phyloP scores from a whole-genome alignment of 2,797 vertebrate genomes.

The Netta rufina region DNA sequence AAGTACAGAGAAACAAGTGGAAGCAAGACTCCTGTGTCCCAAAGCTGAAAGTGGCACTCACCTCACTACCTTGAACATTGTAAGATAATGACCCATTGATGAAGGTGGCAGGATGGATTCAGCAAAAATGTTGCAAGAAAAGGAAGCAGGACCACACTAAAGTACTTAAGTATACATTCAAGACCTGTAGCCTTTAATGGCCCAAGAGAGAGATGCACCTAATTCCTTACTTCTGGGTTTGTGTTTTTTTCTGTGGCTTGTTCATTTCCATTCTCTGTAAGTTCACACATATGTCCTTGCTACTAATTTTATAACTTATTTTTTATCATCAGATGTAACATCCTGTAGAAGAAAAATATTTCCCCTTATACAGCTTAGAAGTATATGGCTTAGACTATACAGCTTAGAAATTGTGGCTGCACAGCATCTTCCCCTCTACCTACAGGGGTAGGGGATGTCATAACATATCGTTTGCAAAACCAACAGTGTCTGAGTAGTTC shows the following conservation, averaged over 20 bases:
- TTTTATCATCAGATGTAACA: neutral
- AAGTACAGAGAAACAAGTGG: neutral
- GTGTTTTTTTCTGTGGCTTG: neutral
- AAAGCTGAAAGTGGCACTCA: rapidly evolving
- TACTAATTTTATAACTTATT: neutral
- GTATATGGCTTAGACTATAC: neutral
- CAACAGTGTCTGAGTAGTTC: neutral
- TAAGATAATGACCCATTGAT: neutral
- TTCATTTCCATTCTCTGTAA: neutral
- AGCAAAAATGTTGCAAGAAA: neutral
- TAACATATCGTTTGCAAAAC: neutral
- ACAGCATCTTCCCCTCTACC: neutral
- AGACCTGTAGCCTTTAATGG: neutral
- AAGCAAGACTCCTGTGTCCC: neutral
- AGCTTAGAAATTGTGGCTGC: neutral
- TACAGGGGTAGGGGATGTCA: neutral
- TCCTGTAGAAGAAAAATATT: neutral
- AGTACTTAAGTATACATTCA: neutral
- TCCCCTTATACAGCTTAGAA: neutral
- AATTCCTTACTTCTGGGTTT: neutral
- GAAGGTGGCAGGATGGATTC: neutral
- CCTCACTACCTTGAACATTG: neutral
- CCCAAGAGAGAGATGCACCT: neutral
- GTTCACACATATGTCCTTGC: neutral
- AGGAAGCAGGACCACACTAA: neutral